Conservation (phyloP, 2,113 vertebrate species). For the Meriones unguiculatus region DNA sequence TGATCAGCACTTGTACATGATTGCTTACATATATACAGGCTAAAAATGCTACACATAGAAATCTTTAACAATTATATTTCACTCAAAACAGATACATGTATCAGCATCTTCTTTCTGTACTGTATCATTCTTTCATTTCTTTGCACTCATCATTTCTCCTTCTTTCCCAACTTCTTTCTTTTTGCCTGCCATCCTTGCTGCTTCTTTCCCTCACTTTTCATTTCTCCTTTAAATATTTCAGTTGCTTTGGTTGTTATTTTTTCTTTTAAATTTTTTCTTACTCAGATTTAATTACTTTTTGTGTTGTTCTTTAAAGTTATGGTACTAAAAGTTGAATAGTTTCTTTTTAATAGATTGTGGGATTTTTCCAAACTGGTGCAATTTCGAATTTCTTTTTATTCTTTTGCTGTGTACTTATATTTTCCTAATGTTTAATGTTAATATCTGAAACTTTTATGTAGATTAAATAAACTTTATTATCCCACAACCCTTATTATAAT, state of each 20-base stretch:
- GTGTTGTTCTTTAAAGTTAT: neutral
- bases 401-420: neutral
- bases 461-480: neutral
- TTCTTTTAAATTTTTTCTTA: neutral
- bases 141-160: no score
- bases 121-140: neutral
- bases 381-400: neutral
- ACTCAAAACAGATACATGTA: neutral
- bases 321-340: neutral
- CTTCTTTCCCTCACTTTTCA: neutral
- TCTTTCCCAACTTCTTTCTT: rapidly evolving
- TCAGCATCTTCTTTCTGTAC: neutral
- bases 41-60: neutral
- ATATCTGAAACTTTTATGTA: neutral
- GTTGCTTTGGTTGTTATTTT: neutral
- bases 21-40: no score
- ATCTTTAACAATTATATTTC: neutral
- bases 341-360: neutral
- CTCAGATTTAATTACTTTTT: neutral
- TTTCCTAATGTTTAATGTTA: neutral
- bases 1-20: neutral
- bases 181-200: neutral
- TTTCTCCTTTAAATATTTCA: neutral
- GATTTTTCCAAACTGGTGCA: neutral
- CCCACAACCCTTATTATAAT: neutral